Base-by-base conservation (phyloP, 2,888 invertebrate genomes). In the Tyria jacobaeae region DNA sequence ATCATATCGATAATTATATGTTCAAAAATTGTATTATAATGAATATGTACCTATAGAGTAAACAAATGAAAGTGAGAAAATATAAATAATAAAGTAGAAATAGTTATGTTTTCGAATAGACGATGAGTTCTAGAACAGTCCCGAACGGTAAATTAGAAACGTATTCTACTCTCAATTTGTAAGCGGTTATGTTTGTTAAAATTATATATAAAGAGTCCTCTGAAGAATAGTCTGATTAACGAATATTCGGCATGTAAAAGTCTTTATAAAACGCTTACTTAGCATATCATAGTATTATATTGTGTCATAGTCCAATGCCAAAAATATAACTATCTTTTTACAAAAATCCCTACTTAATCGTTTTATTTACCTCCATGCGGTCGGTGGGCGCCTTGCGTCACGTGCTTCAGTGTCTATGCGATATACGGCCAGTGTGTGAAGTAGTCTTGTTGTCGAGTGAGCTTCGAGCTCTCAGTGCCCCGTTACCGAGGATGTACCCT, bases 271-370 rank as follows among this genome's bases (percentile, higher is more conserved):
- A 92, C 94, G 94, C 94, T 94, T 94, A 94, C 92, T 92, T 94
- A 94, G 94, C 94, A 94, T 94, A 94, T 94, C 94, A 94, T 94
- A 93, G 94, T 94, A 94, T 94, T 93, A 93, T 94, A 94, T 94
- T 93, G 94, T 93, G 94, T 94, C 94, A 94, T 94, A 94, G 94
- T 94, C 94, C 92, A 93, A 94, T 93, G 94, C 94, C 94, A 94
- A 94, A 93, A 94, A 93, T 93, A 94, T 94, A 94, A 94, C 92
- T 94, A 94, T 94, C 94, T 94, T 94, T 94, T 93, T 94, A 93
- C 91, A 92, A 92, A 94, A 94, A 94, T 92, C 91, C 91, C 85
- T 88, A 90, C 84, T 76, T 76, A 81, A 86, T 92, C 83, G 92
- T 93, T 93, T 93, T 91, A 93, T 93, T 93, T 92, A 83, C 79